A percentile compares a stretch with the other conserved stretches of the same genome.
These are phyloP conservation scores for Leptobrachium leishanense DNA, from an alignment of 2,113 vertebrate species.

Conservation along the genomic window DNA sequence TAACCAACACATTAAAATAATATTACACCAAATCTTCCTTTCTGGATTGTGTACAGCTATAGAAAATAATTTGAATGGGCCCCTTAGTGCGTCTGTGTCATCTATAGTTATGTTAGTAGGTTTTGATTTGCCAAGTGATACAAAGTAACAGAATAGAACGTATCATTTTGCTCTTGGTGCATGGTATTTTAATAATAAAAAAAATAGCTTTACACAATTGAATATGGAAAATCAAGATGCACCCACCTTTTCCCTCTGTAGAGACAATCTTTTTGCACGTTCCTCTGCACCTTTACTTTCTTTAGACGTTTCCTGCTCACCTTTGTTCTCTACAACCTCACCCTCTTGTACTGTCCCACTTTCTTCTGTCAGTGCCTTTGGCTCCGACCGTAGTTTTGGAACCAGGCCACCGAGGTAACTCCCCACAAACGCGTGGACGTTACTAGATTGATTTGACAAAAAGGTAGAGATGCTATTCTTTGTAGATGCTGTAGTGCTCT, in stretches of 20 bases:
- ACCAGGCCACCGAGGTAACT: constrained; percentile 87
- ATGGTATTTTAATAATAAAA: too few relatives aligned
- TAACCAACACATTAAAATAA: too few relatives aligned
- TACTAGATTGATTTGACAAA: constrained; percentile 82
- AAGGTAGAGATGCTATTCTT: constrained; percentile 86
- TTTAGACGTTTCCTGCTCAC: constrained; percentile 63
- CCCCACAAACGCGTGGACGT: constrained; percentile 90
- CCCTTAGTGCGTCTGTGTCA: too few relatives aligned
- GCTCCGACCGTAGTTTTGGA: constrained; percentile 79
- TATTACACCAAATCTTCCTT: too few relatives aligned
- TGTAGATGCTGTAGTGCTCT: constrained; percentile 59
- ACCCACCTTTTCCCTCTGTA: constrained; percentile 89
- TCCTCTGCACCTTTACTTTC: constrained; percentile 76
- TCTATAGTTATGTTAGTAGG: too few relatives aligned
- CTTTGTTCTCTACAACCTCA: constrained; percentile 59
- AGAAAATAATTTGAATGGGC: too few relatives aligned
- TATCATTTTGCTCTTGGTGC: too few relatives aligned
- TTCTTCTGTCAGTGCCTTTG: constrained; percentile 62
- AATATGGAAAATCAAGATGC: neutral
- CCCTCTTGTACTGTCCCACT: constrained; percentile 60
- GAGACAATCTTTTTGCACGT: constrained; percentile 76
- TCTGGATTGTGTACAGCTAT: too few relatives aligned
- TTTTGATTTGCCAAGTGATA: too few relatives aligned
- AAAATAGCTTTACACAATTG: too few relatives aligned
- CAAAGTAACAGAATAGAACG: too few relatives aligned